These are phyloP conservation scores for Oncorhynchus clarkii DNA, from an alignment of 2,113 vertebrate species.

Conservation along the genomic window DNA sequence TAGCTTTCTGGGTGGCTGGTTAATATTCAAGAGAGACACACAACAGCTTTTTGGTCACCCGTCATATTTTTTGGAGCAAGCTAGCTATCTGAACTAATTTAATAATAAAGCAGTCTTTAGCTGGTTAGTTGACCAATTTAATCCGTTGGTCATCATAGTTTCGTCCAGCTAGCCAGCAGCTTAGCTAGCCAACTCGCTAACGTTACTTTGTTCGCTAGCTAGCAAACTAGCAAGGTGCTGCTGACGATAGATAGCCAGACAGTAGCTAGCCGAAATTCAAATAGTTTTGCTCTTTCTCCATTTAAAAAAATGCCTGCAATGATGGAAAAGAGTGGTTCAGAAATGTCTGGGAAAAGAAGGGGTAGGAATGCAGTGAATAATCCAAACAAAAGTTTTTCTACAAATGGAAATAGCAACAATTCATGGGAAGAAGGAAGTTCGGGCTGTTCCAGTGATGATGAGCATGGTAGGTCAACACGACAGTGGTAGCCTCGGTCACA, in stretches of 20 bases:
- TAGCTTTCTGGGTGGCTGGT: background rate
- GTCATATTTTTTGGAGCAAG: background rate
- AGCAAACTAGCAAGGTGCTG: constrained; percentile 20
- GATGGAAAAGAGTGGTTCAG: constrained; percentile 82
- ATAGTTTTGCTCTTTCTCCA: constrained; percentile 26
- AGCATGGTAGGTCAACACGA: constrained; percentile 80
- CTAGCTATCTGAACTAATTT: background rate
- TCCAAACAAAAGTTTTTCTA: constrained; percentile 83
- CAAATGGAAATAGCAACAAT: constrained; percentile 83
- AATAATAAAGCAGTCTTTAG: background rate
- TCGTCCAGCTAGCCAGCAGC: constrained; percentile 16
- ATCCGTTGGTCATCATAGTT: background rate
- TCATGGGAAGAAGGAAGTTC: constrained; percentile 92
- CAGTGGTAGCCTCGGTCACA: constrained; percentile 67
- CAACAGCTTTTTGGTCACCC: background rate
- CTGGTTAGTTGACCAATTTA: background rate
- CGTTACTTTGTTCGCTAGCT: constrained; percentile 9
- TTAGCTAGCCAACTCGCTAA: constrained; percentile 12
- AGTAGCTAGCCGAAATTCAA: constrained; percentile 18
- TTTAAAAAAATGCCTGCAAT: constrained; percentile 79
- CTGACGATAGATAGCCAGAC: constrained; percentile 6
- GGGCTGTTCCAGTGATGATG: constrained; percentile 89
- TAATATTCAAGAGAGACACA: background rate
- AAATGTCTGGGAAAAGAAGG: constrained; percentile 84
- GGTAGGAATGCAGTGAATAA: constrained; percentile 76